Percentiles rank a stretch among this genome's conserved stretches.
Conservation (phyloP, 2,888 invertebrate species). For the Chamaedrilus cognettii region DNA sequence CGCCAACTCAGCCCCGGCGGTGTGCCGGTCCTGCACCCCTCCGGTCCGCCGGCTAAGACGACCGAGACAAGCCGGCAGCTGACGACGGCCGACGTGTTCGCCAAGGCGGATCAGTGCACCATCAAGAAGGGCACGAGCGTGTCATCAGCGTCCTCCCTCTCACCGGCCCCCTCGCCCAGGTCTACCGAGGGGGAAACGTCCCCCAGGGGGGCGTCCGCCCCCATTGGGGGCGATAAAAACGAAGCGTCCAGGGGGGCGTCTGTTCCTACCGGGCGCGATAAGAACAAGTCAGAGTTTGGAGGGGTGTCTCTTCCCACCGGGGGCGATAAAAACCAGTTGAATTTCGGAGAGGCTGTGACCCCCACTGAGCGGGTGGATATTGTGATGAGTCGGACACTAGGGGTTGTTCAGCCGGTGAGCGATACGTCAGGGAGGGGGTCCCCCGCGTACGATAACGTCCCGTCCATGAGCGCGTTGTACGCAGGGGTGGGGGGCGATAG, state of each 20-base stretch:
- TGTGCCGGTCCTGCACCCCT: too few relatives aligned
- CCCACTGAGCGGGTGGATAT: too few relatives aligned
- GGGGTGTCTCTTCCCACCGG: too few relatives aligned
- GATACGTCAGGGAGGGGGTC: not conserved
- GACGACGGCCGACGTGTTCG: conserved; percentile 76
- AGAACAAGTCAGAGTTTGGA: not conserved
- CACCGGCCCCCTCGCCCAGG: not conserved
- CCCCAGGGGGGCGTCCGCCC: not conserved
- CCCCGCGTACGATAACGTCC: not conserved
- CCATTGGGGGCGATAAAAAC: not conserved
- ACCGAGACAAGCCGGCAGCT: conserved; percentile 37
- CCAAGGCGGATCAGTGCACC: conserved; percentile 77
- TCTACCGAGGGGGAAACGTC: not conserved
- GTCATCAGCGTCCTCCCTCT: not conserved
- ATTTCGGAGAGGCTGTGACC: too few relatives aligned
- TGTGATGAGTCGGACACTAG: not conserved
- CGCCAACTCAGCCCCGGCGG: not conserved
- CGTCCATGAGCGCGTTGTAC: not conserved
- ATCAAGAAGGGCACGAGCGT: conserved; percentile 66
- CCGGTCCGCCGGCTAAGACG: too few relatives aligned
- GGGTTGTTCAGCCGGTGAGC: not conserved
- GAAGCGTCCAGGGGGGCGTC: not conserved
- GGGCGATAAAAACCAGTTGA: too few relatives aligned
- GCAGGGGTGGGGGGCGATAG: not conserved
- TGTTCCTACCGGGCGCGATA: not conserved